Percentiles rank a stretch among this genome's conserved stretches.
These are phyloP conservation scores for Nicator chloris DNA, from an alignment of 2,113 vertebrate genomes.

Conservation along the genomic window DNA sequence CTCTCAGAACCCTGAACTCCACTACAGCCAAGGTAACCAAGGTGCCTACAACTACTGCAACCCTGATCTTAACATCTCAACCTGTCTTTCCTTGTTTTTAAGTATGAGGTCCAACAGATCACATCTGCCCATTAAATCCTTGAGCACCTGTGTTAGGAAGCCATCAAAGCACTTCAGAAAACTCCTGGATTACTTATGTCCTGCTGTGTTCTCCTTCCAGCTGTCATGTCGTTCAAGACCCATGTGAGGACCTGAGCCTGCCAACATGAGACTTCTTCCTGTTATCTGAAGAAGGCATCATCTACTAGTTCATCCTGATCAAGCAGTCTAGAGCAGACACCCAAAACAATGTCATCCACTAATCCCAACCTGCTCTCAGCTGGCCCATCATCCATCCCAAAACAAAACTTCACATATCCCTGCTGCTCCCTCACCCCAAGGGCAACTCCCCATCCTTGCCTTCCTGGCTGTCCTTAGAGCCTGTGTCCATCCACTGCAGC, in stretches of 20 bases:
- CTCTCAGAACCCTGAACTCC: neutral
- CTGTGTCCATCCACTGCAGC: neutral
- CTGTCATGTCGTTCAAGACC: neutral
- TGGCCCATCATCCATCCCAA: neutral
- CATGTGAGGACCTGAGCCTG: neutral
- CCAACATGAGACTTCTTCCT: neutral
- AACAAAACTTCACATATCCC: neutral
- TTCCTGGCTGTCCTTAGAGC: neutral
- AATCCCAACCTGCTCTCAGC: neutral
- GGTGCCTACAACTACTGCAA: neutral
- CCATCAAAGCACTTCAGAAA: neutral
- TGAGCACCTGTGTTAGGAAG: neutral
- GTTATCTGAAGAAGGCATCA: neutral
- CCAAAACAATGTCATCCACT: neutral
- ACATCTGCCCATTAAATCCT: neutral
- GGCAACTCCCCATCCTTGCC: neutral
- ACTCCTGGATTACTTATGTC: neutral
- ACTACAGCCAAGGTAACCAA: neutral
- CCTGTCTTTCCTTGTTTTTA: neutral
- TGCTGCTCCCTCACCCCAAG: neutral
- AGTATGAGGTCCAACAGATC: neutral
- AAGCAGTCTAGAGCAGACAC: neutral
- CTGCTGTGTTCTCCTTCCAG: neutral
- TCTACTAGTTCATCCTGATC: neutral
- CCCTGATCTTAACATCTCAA: neutral